Evolutionary conservation across 2,888 invertebrate genomes (phyloP), one percentile per base, ranked within the genome.

Genomic region (Hedya salicella): DNA sequence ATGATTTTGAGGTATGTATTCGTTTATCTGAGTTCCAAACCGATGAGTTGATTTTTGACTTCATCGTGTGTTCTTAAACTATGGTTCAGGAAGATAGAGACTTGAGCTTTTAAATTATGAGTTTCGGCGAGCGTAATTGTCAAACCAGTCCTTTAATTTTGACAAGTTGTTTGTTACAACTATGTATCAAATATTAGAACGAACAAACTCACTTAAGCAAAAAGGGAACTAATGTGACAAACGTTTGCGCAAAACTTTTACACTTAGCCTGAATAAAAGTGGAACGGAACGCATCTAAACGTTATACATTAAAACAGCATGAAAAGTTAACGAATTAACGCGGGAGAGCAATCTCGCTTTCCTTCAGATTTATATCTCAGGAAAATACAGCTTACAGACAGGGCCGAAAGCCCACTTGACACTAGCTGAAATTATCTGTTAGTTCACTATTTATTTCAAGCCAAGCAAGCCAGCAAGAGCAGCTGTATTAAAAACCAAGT

Each of bases 271-370:
- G 11, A 21, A 42, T 14, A 14, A 42, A 42, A 21, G 21, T 4
- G 13, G 39, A 40, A 50, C 16, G 8, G 48, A 13, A n/a, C 8
- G 40, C 42, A 40, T 50, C 13, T 48, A 48, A 53, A 30, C 9
- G 39, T 25, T 25, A 32, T 48, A 16, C 49, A 63, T 56, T 63
- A 42, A 57, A 52, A 21, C 11, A 16, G 19, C 30, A 50, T 32
- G 40, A 42, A 57, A 63, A 63, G 40, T 63, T 42, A 49, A 57
- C 19, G 63, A 56, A 57, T 57, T 42, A 16, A 30, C 25, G 25
- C 42, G 30, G 6, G 17, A 6, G 9, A 46, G 53, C 53, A 57
- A 63, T 63, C 49, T 63, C 40, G 63, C 42, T 42, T 63, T 56
- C 56, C 49, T 49, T 1, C 14, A 30, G 49, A 63, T 63, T 63